Evolutionary conservation across 2,888 invertebrate genomes (phyloP), one percentile per base, ranked within the genome.

Genomic region (Mythimna vitellina): DNA sequence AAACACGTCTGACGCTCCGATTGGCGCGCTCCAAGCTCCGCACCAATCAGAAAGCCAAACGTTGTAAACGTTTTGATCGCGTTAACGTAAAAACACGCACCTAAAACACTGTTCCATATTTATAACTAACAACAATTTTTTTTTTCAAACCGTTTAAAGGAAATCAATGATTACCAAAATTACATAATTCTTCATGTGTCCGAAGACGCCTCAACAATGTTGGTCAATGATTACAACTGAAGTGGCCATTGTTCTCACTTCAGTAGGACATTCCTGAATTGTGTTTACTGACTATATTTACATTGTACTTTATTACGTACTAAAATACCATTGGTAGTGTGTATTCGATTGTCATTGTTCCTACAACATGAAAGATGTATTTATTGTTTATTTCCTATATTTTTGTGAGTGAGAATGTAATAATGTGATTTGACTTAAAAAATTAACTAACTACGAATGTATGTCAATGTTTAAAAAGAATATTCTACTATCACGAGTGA

Each of bases 241-340:
- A 63, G 79, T 51, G 32, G 54, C 79, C 80, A 79, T 83, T 79
- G 80, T 79, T 68, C 49, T 10, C 12, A n/a, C 32, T 42, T 51
- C n/a, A 57, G 20, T 57, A 38, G 53, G 83, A 82, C 53, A 79
- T 25, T 38, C 38, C 51, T 71, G 29, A 70, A 51, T 1, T 1
- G n/a, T 10, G 0, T 58, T 79, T 58, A 35, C 35, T 25, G 25
- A n/a, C 51, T 20, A 22, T 29, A 7, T 49, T 14, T 49, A 71
- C 7, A 29, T 0, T 51, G 12, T n/a, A 67, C 6, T 56, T 49
- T 14, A 70, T 2, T 29, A 22, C 12, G n/a, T 9, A 12, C 14
- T 70, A 49, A 70, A 67, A 68, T 46, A 8, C 3, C 17, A 35
- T 54, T 58, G 46, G 14, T 10, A 8, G 25, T 46, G 17, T 20